These are phyloP conservation scores for Tachysurus vachellii DNA, from an alignment of 2,113 vertebrate species.

Conservation along the genomic window DNA sequence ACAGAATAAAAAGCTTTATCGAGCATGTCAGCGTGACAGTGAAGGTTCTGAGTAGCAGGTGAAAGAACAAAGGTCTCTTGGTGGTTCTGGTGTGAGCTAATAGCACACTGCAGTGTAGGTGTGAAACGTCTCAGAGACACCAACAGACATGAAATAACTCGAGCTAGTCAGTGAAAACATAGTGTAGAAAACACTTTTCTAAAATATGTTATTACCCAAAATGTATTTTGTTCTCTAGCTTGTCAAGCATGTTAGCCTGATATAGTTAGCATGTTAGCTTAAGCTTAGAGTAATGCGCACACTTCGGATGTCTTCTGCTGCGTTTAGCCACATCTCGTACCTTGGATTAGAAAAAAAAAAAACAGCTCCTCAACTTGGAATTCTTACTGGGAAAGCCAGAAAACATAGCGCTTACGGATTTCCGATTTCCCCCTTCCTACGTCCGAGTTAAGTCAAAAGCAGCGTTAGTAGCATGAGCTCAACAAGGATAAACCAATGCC, in stretches of 20 bases:
- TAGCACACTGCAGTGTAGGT: not conserved
- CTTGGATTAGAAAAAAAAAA: not conserved
- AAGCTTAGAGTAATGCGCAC: not conserved
- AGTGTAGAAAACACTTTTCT: not conserved
- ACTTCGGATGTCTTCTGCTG: no score
- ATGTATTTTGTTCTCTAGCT: not conserved
- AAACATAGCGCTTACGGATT: not conserved
- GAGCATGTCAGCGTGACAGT: not conserved
- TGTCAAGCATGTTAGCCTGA: not conserved
- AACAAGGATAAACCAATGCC: no score
- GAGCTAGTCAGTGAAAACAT: not conserved
- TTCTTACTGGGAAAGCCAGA: not conserved
- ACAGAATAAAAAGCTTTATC: not conserved
- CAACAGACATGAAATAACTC: not conserved
- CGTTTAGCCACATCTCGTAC: not conserved
- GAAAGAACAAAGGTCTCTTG: not conserved
- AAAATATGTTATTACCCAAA: not conserved
- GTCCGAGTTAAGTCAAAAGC: not conserved
- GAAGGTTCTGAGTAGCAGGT: not conserved
- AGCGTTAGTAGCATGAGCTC: not conserved
- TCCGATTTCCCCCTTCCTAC: not conserved
- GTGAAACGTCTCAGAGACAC: not conserved
- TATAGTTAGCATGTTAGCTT: not conserved
- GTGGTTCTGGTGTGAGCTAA: not conserved
- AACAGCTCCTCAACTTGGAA: not conserved